Evolutionary conservation across 64 coral and sea anemone genomes (phyloP), one percentile per base, ranked within the genome.

Genomic region (Pachyseris speciosa): DNA sequence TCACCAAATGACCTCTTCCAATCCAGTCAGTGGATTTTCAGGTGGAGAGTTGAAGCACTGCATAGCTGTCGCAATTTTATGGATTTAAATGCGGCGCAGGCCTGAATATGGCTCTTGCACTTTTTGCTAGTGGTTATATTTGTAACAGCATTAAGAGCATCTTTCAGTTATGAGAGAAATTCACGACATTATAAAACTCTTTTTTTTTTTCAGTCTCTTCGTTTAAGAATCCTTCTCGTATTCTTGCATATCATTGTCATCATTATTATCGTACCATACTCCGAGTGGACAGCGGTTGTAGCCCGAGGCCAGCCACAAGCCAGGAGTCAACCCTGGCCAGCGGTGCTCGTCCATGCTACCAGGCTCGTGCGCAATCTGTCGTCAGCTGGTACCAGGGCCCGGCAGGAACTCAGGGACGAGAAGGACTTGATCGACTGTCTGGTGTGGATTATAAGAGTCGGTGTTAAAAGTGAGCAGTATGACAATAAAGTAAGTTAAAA

Each of bases 341-440:
- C 66, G 64, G 83, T 96, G 27, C 70, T 96, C 64, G 91, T 90
- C 9, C 91, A 96, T 75, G 91, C 92, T 63, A 96, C 95, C 2
- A 86, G 95, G 38, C 92, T 96, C 37, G 88, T 96, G 43, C 86
- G 95, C 74, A 96, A 96, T 26, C 66, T 96, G 72, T 96, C 95
- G 17, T 96, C 95, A 42, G 91, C 95, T 37, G 95, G 95, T 19
- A 76, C 64, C 58, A 87, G 88, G 3, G 95, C 95, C 7, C 87
- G 95, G 12, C 84, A 96, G 20, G 91, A 85, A 57, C 40, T 96
- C 52, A 87, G 95, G 36, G 63, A 89, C 27, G 95, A 96, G 69
- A 92, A 93, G 60, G 75, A 92, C 37, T 72, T 96, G 68, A 60
- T 96, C 37, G 95, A 96, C 64, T 96, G 95, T 40, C 55, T 96